Percentiles rank a stretch among this genome's conserved stretches.
phyloP scores from a whole-genome alignment of 2,113 vertebrate genomes.

The Vulpes ferrilata region DNA sequence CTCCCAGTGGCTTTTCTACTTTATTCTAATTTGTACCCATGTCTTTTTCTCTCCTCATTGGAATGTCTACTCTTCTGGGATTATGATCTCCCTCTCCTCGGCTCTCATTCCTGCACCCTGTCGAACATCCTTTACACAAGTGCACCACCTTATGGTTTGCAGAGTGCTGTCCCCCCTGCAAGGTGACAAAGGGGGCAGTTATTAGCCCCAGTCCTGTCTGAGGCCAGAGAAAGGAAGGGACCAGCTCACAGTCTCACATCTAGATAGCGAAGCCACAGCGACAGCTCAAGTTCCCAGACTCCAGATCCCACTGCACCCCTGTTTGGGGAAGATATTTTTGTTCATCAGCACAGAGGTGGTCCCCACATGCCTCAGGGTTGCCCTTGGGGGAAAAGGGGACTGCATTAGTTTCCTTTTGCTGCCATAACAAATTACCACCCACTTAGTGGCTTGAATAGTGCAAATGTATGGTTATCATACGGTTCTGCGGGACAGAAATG shows the following conservation, averaged over 20 bases:
- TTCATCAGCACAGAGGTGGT: not conserved
- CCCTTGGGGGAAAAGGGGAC: not conserved
- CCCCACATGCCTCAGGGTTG: not conserved
- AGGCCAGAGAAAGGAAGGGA: not conserved
- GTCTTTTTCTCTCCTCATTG: not conserved
- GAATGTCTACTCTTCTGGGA: not conserved
- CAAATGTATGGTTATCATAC: not conserved
- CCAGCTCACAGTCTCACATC: not conserved
- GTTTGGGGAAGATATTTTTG: not conserved
- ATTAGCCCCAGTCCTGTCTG: not conserved
- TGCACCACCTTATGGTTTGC: not conserved
- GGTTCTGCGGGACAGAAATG: not conserved
- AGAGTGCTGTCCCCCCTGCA: not conserved
- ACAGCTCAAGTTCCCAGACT: not conserved
- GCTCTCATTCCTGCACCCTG: not conserved
- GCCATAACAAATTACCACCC: not conserved
- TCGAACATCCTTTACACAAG: not conserved
- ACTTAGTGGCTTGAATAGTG: not conserved
- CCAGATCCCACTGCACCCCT: not conserved
- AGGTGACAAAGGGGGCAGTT: not conserved
- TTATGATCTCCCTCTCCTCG: not conserved
- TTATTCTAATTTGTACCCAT: not conserved
- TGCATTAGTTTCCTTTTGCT: not conserved
- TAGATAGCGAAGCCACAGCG: not conserved
- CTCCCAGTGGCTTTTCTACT: not conserved